These are phyloP conservation scores for Hesperia comma DNA, from an alignment of 2,888 invertebrate genomes.

Conservation along the genomic window DNA sequence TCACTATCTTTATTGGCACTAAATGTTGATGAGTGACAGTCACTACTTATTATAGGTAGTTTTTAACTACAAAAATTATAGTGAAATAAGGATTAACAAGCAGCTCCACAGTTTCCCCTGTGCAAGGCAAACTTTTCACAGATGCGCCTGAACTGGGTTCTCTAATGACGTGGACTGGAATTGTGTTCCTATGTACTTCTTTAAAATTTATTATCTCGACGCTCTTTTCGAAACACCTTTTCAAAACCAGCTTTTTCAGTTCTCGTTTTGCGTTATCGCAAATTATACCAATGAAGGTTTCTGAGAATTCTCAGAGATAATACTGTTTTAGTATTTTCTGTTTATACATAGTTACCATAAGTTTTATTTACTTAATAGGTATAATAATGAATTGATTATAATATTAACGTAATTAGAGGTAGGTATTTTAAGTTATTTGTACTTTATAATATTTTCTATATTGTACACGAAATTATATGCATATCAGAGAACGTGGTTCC, in stretches of 20 bases:
- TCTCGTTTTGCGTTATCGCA: neutral
- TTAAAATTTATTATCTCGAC: conserved; percentile 43
- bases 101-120: conserved; percentile 47
- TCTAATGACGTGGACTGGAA: conserved; percentile 55
- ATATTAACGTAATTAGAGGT: too few relatives aligned
- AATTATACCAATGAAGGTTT: neutral
- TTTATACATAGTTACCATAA: too few relatives aligned
- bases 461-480: too few relatives aligned
- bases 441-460: too few relatives aligned
- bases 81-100: neutral
- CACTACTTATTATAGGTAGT: too few relatives aligned
- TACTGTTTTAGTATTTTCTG: neutral
- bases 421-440: too few relatives aligned
- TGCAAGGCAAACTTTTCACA: conserved; percentile 62
- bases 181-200: conserved; percentile 42
- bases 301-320: neutral
- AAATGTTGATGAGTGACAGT: too few relatives aligned
- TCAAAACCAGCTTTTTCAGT: conserved; percentile 3
- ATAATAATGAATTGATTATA: too few relatives aligned
- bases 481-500: too few relatives aligned
- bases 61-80: too few relatives aligned
- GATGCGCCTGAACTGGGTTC: conserved; percentile 46
- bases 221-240: conserved; percentile 7
- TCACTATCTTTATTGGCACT: too few relatives aligned
- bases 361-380: too few relatives aligned